These are phyloP conservation scores for Cinara cedri DNA, from an alignment of 2,888 invertebrate genomes.

Conservation along the genomic window DNA sequence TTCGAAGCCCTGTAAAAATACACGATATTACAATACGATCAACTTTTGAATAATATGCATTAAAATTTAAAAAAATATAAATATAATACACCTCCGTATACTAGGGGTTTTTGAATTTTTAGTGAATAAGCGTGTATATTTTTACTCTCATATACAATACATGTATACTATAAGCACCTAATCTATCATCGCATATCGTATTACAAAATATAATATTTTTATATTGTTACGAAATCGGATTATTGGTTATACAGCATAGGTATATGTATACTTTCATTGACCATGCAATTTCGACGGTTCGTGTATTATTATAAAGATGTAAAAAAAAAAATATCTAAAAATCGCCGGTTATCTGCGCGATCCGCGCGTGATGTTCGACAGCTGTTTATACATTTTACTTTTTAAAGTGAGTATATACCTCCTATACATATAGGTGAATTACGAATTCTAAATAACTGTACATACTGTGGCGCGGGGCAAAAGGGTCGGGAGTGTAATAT, in stretches of 20 bases:
- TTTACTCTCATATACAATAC: too few relatives aligned
- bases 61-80: too few relatives aligned
- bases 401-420: neutral
- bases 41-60: too few relatives aligned
- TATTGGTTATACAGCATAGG: neutral
- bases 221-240: neutral
- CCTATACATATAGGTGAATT: neutral
- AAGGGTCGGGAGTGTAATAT: conserved; percentile 46
- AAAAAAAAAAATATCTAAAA: neutral
- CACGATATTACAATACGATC: too few relatives aligned
- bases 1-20: too few relatives aligned
- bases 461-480: neutral
- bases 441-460: conserved; percentile 44
- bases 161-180: too few relatives aligned
- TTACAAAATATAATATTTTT: too few relatives aligned
- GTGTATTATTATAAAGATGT: neutral
- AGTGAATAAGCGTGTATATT: too few relatives aligned
- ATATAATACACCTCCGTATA: too few relatives aligned
- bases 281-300: neutral
- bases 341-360: neutral
- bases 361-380: neutral
- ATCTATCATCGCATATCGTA: too few relatives aligned
- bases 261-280: neutral
- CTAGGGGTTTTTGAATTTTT: too few relatives aligned
- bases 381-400: conserved; percentile 35